phyloP scores from a whole-genome alignment of 2,888 invertebrate genomes.

The Dexiosoma caninum region DNA sequence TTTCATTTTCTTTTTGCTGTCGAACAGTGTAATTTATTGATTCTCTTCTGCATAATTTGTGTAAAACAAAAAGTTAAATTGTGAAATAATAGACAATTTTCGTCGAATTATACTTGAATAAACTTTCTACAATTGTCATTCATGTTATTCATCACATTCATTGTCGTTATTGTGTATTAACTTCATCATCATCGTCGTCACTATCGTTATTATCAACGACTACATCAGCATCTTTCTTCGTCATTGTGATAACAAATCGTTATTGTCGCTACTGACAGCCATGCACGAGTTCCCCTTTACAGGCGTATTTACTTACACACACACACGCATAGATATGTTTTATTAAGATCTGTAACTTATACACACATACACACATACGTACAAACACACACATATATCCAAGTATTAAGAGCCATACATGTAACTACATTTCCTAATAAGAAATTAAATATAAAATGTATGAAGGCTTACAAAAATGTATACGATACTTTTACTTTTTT shows the following conservation, averaged over 20 bases:
- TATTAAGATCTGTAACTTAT: no score
- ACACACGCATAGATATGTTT: no score
- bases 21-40: no score
- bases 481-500: no score
- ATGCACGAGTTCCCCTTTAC: neutral
- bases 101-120: neutral
- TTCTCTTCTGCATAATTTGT: neutral
- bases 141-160: neutral
- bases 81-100: neutral
- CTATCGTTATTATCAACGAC: neutral
- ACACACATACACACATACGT: neutral
- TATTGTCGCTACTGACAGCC: conserved; percentile 11
- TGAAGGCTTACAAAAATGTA: neutral
- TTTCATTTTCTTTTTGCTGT: no score
- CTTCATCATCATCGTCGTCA: neutral
- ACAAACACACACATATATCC: neutral
- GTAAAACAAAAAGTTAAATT: neutral
- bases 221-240: neutral
- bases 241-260: conserved; percentile 10
- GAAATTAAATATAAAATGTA: neutral
- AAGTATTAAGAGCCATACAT: neutral
- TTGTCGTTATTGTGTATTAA: neutral
- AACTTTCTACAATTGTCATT: neutral
- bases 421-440: neutral
- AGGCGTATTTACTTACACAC: no score